Evolutionary conservation across 35 echinoderm and acorn worm genomes (phyloP).

Genomic region (Ophioderma brevispina): DNA sequence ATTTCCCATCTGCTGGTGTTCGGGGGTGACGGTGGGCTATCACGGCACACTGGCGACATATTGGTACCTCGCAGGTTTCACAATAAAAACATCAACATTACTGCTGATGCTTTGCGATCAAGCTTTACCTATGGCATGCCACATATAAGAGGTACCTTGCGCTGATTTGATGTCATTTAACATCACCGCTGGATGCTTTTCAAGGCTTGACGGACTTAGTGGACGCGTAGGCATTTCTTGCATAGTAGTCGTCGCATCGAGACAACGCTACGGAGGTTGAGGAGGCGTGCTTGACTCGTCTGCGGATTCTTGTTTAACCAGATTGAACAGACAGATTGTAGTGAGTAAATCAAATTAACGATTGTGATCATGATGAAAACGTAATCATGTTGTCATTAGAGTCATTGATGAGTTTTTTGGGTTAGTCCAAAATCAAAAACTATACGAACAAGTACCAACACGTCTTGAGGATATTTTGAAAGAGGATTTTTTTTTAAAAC

Average conservation of each 20-base stretch:
- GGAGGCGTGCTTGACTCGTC: background rate
- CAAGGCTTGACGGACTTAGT: background rate
- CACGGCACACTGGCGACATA: background rate
- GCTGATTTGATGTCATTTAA: background rate
- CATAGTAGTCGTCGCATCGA: conserved; percentile 1
- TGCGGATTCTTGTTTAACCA: background rate
- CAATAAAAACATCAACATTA: background rate
- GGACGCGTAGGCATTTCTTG: conserved; percentile 5
- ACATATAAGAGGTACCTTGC: background rate
- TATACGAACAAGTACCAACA: no score
- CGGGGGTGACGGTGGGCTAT: background rate
- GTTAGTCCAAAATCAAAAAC: no score
- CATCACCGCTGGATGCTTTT: background rate
- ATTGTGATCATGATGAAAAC: no score
- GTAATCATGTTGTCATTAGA: no score
- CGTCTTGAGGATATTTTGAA: no score
- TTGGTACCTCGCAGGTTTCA: background rate
- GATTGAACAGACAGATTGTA: no score
- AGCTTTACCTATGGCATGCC: background rate
- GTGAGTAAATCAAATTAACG: no score
- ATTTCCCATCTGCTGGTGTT: background rate
- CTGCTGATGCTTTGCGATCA: background rate
- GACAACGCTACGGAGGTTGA: background rate
- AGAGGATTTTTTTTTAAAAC: no score
- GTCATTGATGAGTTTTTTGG: no score